Evolutionary conservation across 2,797 vertebrate genomes (phyloP).

Genomic region (Pachyuromys duprasi): DNA sequence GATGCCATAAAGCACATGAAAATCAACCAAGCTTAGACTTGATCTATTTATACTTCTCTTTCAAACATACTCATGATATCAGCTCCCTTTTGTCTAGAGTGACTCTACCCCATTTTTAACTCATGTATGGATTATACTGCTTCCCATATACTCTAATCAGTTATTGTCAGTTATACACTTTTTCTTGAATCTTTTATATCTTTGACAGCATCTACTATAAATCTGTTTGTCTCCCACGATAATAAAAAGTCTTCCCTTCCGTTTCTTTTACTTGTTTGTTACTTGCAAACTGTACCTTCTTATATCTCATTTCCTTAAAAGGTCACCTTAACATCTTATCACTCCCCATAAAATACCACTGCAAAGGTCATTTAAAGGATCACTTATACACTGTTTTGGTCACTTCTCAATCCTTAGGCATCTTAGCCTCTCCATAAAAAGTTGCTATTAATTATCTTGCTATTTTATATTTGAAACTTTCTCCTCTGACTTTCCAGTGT

Average conservation of each 20-base stretch:
- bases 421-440: slow-evolving; percentile 51
- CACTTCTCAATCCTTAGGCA: slow-evolving; percentile 9
- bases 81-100: neutral
- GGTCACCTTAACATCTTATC: neutral
- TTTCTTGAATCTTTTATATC: neutral
- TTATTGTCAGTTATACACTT: neutral
- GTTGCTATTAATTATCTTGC: neutral
- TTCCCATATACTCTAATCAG: neutral
- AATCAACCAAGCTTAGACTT: neutral
- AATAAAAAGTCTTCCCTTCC: neutral
- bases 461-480: neutral
- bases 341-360: slow-evolving; percentile 48
- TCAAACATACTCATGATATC: neutral
- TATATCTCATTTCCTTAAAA: slow-evolving; percentile 47
- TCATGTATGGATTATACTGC: neutral
- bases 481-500: neutral
- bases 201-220: neutral
- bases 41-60: neutral
- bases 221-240: neutral
- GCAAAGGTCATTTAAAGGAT: slow-evolving; percentile 32
- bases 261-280: slow-evolving; percentile 29
- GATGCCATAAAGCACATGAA: neutral
- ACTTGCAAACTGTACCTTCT: slow-evolving; percentile 7
- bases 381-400: slow-evolving; percentile 2
- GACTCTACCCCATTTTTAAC: neutral